Conservation (phyloP, 1,140 invertebrate genomes). For the Liolophura sinensis region DNA sequence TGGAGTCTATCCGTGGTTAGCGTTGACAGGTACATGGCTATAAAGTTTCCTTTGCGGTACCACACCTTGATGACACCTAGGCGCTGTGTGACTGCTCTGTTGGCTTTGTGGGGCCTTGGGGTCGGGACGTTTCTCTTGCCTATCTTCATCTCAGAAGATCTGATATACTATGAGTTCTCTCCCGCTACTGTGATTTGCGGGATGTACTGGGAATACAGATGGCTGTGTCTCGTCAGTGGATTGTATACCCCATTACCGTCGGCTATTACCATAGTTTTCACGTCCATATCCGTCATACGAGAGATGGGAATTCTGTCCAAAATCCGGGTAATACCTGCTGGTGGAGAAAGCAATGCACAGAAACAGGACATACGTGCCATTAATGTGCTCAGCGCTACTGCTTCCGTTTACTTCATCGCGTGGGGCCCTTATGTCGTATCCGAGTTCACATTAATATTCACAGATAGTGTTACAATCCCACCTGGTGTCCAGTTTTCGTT, state of each 20-base stretch:
- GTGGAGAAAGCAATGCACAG: background rate
- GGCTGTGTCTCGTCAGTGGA: constrained; percentile 27
- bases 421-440: constrained; percentile 29
- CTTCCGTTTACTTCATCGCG: constrained; percentile 19
- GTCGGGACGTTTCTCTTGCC: constrained; percentile 20
- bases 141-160: constrained; percentile 11
- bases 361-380: constrained; percentile 15
- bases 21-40: constrained; percentile 30
- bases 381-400: constrained; percentile 16
- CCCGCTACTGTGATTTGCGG: constrained; percentile 26
- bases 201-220: constrained; percentile 25
- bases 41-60: constrained; percentile 24
- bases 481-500: constrained; percentile 16
- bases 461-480: constrained; percentile 8
- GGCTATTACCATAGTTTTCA: constrained; percentile 16
- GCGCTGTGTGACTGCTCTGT: constrained; percentile 7
- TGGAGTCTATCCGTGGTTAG: constrained; percentile 28
- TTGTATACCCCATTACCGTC: constrained; percentile 21
- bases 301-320: background rate
- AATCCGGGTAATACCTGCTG: background rate
- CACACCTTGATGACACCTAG: constrained; percentile 9
- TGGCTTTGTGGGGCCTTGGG: constrained; percentile 16
- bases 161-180: constrained; percentile 22
- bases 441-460: constrained; percentile 12
- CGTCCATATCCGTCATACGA: constrained; percentile 13